phyloP scores from a whole-genome alignment of 1,140 invertebrate species.

The Acyrthosiphon pisum region DNA sequence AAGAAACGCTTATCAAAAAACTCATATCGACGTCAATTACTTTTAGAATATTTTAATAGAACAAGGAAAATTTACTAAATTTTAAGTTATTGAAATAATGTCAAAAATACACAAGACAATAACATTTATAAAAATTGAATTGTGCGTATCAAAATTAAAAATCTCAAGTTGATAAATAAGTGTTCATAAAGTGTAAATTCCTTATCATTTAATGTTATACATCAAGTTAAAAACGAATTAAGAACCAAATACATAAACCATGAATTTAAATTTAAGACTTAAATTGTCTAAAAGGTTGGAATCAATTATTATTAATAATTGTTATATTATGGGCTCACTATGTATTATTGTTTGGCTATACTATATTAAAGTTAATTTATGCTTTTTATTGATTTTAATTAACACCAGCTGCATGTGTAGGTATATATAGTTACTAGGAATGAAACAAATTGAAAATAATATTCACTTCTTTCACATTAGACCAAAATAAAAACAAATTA shows the following conservation, averaged over 20 bases:
- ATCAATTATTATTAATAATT: not conserved
- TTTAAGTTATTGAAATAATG: not conserved
- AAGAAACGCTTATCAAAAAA: not conserved
- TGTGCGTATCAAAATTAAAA: not conserved
- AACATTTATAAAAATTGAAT: not conserved
- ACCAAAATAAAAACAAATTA: not conserved
- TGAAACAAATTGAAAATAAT: not conserved
- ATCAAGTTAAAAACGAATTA: not conserved
- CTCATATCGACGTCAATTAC: not conserved
- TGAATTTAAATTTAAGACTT: not conserved
- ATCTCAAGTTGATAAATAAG: not conserved
- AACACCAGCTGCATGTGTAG: not conserved
- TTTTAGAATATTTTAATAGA: not conserved
- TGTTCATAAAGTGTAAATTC: not conserved
- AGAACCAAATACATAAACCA: not conserved
- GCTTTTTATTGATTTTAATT: not conserved
- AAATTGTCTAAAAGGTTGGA: too few relatives aligned
- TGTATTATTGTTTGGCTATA: not conserved
- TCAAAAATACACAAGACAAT: not conserved
- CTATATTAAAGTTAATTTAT: not conserved
- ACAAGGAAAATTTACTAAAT: not conserved
- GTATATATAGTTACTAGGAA: not conserved
- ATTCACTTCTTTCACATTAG: not conserved
- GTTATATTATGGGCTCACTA: not conserved
- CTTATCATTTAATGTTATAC: not conserved